phyloP scores from a whole-genome alignment of 2,888 invertebrate genomes.

The Coelopa pilipes region DNA sequence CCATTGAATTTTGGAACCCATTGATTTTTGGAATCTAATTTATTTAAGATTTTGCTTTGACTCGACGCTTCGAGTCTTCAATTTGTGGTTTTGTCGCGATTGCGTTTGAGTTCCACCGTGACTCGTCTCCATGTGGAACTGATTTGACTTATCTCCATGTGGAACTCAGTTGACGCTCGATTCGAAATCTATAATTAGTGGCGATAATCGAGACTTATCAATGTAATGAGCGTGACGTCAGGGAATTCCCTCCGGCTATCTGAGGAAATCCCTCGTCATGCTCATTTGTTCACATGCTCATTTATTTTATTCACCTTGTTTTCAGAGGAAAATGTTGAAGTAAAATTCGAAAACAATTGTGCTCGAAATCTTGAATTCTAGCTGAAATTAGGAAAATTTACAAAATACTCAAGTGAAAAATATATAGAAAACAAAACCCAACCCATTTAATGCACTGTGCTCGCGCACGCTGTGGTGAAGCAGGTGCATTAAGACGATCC shows the following conservation, averaged over 20 bases:
- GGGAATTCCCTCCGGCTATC: constrained; percentile 8
- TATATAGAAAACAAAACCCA: neutral
- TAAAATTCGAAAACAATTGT: too few relatives aligned
- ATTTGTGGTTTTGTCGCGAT: constrained; percentile 4
- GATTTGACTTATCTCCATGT: too few relatives aligned
- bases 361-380: neutral
- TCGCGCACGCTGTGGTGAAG: constrained; percentile 4
- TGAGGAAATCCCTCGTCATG: too few relatives aligned
- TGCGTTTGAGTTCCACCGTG: neutral
- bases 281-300: too few relatives aligned
- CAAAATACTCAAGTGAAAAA: neutral
- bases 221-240: constrained; percentile 7
- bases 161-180: neutral
- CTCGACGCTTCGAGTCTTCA: too few relatives aligned
- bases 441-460: constrained; percentile 3
- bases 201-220: constrained; percentile 12
- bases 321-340: too few relatives aligned
- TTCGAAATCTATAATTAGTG: too few relatives aligned
- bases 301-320: too few relatives aligned
- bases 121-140: neutral
- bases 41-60: too few relatives aligned
- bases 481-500: constrained; percentile 13
- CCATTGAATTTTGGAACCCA: too few relatives aligned
- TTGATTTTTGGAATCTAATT: too few relatives aligned
- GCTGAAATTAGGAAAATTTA: neutral